These are phyloP conservation scores for Microtus oregoni DNA, from an alignment of 2,113 vertebrate species.

Conservation along the genomic window DNA sequence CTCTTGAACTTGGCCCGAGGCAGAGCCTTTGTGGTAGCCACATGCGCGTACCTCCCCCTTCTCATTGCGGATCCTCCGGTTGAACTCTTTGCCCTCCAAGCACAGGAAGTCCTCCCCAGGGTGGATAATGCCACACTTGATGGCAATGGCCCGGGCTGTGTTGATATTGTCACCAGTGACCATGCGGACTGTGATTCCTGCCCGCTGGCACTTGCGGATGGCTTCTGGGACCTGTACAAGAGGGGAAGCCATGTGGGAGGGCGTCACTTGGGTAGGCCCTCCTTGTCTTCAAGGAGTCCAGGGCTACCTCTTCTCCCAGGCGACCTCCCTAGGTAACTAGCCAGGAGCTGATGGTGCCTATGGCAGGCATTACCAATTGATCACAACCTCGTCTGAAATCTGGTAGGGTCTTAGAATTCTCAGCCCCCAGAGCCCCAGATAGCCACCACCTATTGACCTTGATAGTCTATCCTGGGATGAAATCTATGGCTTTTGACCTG, in stretches of 20 bases:
- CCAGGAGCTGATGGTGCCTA: neutral
- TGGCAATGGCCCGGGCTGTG: conserved; percentile 98
- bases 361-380: neutral
- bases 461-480: neutral
- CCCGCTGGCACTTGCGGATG: conserved; percentile 96
- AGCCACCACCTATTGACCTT: neutral
- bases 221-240: conserved; percentile 94
- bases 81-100: conserved; percentile 99
- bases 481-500: neutral
- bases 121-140: conserved; percentile 98
- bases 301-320: neutral
- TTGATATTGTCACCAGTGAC: conserved; percentile 99
- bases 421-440: neutral
- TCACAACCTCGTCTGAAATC: neutral
- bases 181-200: conserved; percentile 99
- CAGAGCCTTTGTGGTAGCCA: neutral
- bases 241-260: neutral
- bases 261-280: fast-evolving
- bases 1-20: neutral
- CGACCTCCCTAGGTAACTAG: neutral
- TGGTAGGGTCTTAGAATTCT: neutral
- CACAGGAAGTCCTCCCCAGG: conserved; percentile 98
- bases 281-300: neutral
- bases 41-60: conserved; percentile 93
- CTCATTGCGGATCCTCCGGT: conserved; percentile 98